Evolutionary conservation across 2,113 vertebrate species (phyloP).

Genomic region (Xenus cinereus): DNA sequence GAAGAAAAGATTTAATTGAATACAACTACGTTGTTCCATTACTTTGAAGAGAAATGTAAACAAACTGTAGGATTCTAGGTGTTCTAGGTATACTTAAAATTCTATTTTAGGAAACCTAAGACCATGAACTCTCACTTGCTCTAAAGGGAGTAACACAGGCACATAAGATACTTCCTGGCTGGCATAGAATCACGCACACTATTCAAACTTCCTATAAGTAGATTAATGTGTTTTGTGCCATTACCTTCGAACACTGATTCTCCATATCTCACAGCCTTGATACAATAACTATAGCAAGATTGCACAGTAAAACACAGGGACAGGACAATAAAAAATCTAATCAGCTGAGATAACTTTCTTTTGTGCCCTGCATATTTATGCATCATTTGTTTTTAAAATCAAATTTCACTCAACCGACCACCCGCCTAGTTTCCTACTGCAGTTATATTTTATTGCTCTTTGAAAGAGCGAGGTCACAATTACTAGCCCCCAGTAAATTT

Average conservation of each 20-base stretch:
- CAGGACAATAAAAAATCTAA: background rate
- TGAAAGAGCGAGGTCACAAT: background rate
- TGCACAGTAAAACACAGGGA: background rate
- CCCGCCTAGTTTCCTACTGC: background rate
- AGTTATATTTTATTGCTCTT: background rate
- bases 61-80: conserved; percentile 32
- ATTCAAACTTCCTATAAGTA: background rate
- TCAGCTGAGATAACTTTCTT: background rate
- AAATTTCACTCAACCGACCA: background rate
- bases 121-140: background rate
- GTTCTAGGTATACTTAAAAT: conserved; percentile 31
- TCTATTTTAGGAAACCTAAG: background rate
- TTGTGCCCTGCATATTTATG: background rate
- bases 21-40: background rate
- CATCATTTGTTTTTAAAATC: background rate
- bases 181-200: background rate
- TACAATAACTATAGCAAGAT: background rate
- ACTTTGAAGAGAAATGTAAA: conserved; percentile 47
- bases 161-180: background rate
- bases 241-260: background rate
- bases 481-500: background rate
- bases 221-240: background rate
- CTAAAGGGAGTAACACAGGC: background rate
- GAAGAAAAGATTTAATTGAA: conserved; percentile 23
- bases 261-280: background rate